Percentiles rank a stretch among this genome's conserved stretches.
phyloP scores from a whole-genome alignment of 1,140 invertebrate species.

The Mamestra configurata region DNA sequence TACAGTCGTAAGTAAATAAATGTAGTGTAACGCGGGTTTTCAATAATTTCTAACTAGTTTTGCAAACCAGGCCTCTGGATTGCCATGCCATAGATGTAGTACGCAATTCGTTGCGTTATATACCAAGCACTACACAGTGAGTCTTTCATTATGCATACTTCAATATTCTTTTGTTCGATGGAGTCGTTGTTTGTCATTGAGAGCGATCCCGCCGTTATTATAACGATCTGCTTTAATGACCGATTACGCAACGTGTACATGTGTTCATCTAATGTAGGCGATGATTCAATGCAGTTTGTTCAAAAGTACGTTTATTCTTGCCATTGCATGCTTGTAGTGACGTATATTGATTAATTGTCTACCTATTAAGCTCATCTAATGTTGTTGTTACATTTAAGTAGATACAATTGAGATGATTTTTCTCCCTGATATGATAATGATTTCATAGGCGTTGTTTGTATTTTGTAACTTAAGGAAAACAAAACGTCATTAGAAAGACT shows the following conservation, averaged over 20 bases:
- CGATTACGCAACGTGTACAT: constrained; percentile 70
- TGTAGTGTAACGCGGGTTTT: constrained; percentile 23
- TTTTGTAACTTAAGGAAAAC: neutral
- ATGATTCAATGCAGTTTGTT: constrained; percentile 70
- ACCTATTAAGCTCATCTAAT: constrained; percentile 19
- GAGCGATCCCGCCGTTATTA: constrained; percentile 53
- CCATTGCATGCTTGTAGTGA: constrained; percentile 43
- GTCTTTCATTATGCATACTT: constrained; percentile 51
- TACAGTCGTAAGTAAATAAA: neutral
- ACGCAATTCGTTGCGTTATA: constrained; percentile 30
- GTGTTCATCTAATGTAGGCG: constrained; percentile 69
- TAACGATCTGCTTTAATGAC: constrained; percentile 69
- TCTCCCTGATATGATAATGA: neutral
- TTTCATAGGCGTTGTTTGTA: neutral
- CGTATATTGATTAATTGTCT: constrained; percentile 36
- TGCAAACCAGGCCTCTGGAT: neutral
- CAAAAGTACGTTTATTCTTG: constrained; percentile 49
- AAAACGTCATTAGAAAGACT: neutral
- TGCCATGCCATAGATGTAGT: constrained; percentile 12
- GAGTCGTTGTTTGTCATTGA: constrained; percentile 57
- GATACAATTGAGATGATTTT: constrained; percentile 8
- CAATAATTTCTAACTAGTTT: constrained; percentile 36
- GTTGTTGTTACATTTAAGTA: constrained; percentile 32
- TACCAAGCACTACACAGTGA: constrained; percentile 10
- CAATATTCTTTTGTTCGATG: constrained; percentile 50